Percentiles rank a stretch among this genome's conserved stretches.
phyloP scores from a whole-genome alignment of 2,888 invertebrate species.

The Polietes domitor region DNA sequence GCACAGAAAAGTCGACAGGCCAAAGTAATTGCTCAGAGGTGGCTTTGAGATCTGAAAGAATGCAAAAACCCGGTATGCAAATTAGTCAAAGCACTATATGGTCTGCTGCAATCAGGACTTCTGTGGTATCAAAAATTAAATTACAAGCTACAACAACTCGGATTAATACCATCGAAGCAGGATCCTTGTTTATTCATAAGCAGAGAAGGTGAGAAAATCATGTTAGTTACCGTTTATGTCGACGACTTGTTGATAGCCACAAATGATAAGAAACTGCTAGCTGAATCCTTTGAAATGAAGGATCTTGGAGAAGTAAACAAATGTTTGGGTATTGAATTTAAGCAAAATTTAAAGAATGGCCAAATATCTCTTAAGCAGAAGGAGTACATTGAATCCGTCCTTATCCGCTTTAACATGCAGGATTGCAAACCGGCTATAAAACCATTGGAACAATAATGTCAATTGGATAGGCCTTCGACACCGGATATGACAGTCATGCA shows the following conservation, averaged over 20 bases:
- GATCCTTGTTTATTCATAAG: slow-evolving; percentile 60
- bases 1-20: background rate
- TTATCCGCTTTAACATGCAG: slow-evolving; percentile 25
- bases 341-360: slow-evolving; percentile 40
- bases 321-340: slow-evolving; percentile 55
- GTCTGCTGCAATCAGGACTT: slow-evolving; percentile 59
- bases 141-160: background rate
- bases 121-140: slow-evolving; percentile 39
- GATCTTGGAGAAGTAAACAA: slow-evolving; percentile 49
- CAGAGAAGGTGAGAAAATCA: slow-evolving; percentile 36
- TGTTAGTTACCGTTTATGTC: slow-evolving; percentile 61
- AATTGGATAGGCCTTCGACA: slow-evolving; percentile 13
- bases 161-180: slow-evolving; percentile 39
- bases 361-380: slow-evolving; percentile 18
- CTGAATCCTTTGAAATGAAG: slow-evolving; percentile 63
- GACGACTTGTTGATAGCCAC: slow-evolving; percentile 62
- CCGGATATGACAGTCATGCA: slow-evolving; percentile 10
- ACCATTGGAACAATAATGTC: slow-evolving; percentile 34
- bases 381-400: slow-evolving; percentile 29
- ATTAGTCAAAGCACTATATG: slow-evolving; percentile 57
- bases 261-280: slow-evolving; percentile 35
- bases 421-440: slow-evolving; percentile 38
- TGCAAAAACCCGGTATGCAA: slow-evolving; percentile 56
- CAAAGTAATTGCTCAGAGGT: too few species aligned
- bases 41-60: too few species aligned